Base-by-base conservation (phyloP, 2,888 invertebrate genomes). In the Fragum fragum region DNA sequence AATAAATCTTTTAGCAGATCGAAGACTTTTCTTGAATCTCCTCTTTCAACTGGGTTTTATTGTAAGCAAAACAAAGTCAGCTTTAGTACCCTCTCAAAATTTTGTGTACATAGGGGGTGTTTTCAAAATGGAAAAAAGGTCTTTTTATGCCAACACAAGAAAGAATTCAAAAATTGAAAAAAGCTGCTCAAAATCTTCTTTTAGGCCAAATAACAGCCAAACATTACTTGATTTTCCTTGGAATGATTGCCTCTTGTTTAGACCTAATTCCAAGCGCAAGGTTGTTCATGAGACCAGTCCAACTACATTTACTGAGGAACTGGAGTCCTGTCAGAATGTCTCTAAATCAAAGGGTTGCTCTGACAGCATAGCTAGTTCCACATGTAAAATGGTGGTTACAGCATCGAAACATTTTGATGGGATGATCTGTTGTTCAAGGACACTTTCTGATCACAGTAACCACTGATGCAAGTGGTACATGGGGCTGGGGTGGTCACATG, bases 21-120 rank as follows among this genome's bases (percentile, higher is more conserved):
- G 73, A 53, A 52, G 55, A n/a, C 59, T 39, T n/a, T 32, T 79
- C 5, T 21, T 79, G n/a, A 78, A 28, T 63, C 73, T 78, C 63
- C 80, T 86, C 70, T 72, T 52, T 73, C 36, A 57, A 28, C 77
- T 83, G 55, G 81, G 83, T 39, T 85, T 85, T 63, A 71, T 84
- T 7, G 32, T 84, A 59, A 84, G 81, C 75, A 75, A 73, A 39
- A 28, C 32, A 23, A 84, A 84, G 61, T 84, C 84, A 29, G 14
- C 39, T 9, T 42, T 7, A 71, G 16, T 42, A 42, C 42, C 42
- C 42, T 42, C 42, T 42, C 42, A 42, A 42, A 42, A 42, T 42
- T 42, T 42, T 16, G 42, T 42, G 16, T 76, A 23, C n/a, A n/a
- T n/a, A n/a, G n/a, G n/a, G n/a, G n/a, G n/a, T n/a, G n/a, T n/a